A percentile compares a stretch with the other conserved stretches of the same genome.
phyloP scores from a whole-genome alignment of 2,888 invertebrate species.

The Dolichopus griseipennis region DNA sequence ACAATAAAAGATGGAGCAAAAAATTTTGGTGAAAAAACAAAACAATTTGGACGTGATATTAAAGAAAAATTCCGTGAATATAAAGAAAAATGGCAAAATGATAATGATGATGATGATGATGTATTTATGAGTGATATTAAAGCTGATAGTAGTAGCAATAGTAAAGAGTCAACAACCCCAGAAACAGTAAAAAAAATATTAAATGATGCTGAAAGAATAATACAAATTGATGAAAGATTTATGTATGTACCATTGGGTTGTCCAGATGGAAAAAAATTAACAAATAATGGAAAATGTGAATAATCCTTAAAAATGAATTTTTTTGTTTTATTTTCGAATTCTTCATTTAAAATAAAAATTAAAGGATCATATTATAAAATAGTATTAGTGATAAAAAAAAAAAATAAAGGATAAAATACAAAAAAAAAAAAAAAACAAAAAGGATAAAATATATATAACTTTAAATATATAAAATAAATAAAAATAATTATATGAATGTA shows the following conservation, averaged over 20 bases:
- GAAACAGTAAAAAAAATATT: slow-evolving; percentile 13
- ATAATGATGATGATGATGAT: background rate
- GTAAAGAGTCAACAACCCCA: background rate
- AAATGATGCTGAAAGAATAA: slow-evolving; percentile 18
- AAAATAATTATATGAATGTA: too few relatives aligned
- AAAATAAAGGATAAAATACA: too few relatives aligned
- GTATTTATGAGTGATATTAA: slow-evolving; percentile 12
- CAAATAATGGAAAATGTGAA: background rate
- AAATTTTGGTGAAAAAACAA: slow-evolving; percentile 11
- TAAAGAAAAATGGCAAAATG: background rate
- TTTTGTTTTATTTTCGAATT: too few relatives aligned
- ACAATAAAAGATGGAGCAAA: slow-evolving; percentile 9
- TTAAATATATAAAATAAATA: too few relatives aligned
- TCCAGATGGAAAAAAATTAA: background rate
- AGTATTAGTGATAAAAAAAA: too few relatives aligned
- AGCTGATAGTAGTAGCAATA: background rate
- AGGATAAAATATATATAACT: too few relatives aligned
- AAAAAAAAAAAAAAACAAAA: too few relatives aligned
- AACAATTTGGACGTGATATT: slow-evolving; percentile 8
- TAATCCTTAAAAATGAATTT: too few relatives aligned
- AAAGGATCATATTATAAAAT: too few relatives aligned
- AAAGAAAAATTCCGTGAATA: slow-evolving; percentile 11
- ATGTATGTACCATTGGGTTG: slow-evolving; percentile 10
- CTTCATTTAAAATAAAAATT: too few relatives aligned
- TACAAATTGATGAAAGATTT: slow-evolving; percentile 14